Evolutionary conservation across 2,113 vertebrate genomes (phyloP), one percentile per base, ranked within the genome.

Genomic region (Melanocharis versteri): DNA sequence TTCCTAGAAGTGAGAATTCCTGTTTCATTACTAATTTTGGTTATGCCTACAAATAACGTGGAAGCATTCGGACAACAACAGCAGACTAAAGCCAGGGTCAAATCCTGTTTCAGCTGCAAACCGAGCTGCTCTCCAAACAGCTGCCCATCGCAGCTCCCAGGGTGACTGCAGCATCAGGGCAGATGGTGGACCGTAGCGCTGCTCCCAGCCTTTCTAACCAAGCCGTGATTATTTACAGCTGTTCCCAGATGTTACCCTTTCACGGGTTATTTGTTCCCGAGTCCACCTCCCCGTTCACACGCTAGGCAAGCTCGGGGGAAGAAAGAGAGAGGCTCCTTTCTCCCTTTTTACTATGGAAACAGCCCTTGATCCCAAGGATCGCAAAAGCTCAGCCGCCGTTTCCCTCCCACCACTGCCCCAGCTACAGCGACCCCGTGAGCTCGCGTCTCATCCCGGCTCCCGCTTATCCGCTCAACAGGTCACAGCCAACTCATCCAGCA

Each of bases 321-420:
- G 94, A 95, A 90, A 95, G 69, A 90, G 71, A 87, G 90, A 75
- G 92, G 70, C 93, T 95, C 92, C 88, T 89, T 94, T 94, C 90
- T 96, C 92, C 57, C 48, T 64, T 94, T 94, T 96, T 94, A 78
- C 96, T 93, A 87, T 94, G 94, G 90, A 94, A 96, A 96, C 93
- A 79, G 86, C 50, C 89, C 83, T 91, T 95, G 89, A 90, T 93
- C 80, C 62, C 58, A 80, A 68, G 87, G 28, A 78, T 14, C 86
- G 79, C 45, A 4, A 88, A 68, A 1, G 20, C 82, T 92, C 40
- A 1, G 61, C 60, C 1, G 7, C 35, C 0, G 21, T 11, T 83
- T 81, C 91, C 47, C 83, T 89, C 57, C 61, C 70, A 39, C n/a
- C 10, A 2, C 45, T 7, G 6, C 54, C 39, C 80, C 35, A 0